A percentile compares a stretch with the other conserved stretches of the same genome.
Evolutionary conservation across 2,888 invertebrate genomes (phyloP).

Genomic region (Asteroscopus sphinx): DNA sequence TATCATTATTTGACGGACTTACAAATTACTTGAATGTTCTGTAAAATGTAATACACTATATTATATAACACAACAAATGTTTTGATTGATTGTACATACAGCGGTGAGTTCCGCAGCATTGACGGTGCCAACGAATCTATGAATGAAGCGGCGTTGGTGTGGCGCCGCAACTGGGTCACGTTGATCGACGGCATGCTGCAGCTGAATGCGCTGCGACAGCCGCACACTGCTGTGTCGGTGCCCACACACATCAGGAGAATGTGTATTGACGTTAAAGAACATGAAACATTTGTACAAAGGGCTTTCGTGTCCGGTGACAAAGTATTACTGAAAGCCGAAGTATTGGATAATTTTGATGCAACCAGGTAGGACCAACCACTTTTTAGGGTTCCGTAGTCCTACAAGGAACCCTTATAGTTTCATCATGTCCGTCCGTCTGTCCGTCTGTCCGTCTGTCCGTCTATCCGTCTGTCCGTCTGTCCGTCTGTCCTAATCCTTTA

Average conservation of each 20-base stretch:
- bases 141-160: constrained; percentile 78
- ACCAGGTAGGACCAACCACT: too few species aligned
- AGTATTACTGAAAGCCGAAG: constrained; percentile 40
- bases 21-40: too few species aligned
- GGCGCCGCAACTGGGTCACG: constrained; percentile 94
- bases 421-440: too few species aligned
- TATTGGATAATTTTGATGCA: constrained; percentile 35
- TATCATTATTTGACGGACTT: background rate
- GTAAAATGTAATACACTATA: background rate
- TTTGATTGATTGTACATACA: constrained; percentile 42
- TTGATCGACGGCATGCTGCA: constrained; percentile 95
- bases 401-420: too few species aligned
- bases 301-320: constrained; percentile 14
- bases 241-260: constrained; percentile 83
- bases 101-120: constrained; percentile 67
- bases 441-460: too few species aligned
- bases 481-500: too few species aligned
- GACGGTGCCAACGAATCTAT: constrained; percentile 47
- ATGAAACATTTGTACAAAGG: constrained; percentile 17
- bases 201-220: constrained; percentile 90
- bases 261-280: constrained; percentile 54
- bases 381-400: too few species aligned
- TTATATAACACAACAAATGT: background rate
- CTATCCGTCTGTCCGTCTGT: too few species aligned
- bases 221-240: constrained; percentile 89